Evolutionary conservation across 2,888 invertebrate genomes (phyloP).

Genomic region (Osedax frankpressi): DNA sequence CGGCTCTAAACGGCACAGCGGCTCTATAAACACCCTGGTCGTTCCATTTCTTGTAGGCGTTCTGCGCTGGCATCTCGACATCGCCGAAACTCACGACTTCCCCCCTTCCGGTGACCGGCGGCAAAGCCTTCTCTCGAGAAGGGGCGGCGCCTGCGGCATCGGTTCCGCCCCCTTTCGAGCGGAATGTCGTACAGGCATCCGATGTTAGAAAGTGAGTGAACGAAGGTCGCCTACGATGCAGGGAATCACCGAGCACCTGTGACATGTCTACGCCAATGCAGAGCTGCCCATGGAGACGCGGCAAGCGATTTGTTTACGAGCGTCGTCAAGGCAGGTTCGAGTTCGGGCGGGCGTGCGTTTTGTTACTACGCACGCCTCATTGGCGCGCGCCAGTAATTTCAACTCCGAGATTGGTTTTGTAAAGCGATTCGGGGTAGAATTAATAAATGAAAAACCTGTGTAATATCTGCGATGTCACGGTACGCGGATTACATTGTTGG

Average conservation of each 20-base stretch:
- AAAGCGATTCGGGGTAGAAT: no score
- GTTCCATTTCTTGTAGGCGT: slow-evolving; percentile 34
- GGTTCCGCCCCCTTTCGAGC: slow-evolving; percentile 36
- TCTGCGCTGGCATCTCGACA: slow-evolving; percentile 25
- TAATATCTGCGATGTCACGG: no score
- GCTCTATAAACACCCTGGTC: slow-evolving; percentile 37
- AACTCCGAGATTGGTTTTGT: no score
- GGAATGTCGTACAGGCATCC: slow-evolving; percentile 35
- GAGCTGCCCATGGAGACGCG: no score
- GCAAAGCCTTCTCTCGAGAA: slow-evolving; percentile 37
- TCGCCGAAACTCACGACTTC: slow-evolving; percentile 37
- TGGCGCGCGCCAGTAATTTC: no score
- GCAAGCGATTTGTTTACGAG: no score
- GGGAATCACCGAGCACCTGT: slow-evolving; percentile 36
- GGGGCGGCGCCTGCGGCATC: slow-evolving; percentile 18
- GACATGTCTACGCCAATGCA: no score
- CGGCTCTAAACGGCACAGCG: slow-evolving; percentile 35
- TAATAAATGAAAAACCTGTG: no score
- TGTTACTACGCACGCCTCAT: no score
- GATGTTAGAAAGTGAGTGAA: slow-evolving; percentile 32
- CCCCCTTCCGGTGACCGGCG: slow-evolving; percentile 32
- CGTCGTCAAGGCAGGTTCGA: no score
- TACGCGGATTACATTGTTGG: no score
- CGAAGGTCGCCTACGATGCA: slow-evolving; percentile 33
- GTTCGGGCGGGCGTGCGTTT: no score